These are phyloP conservation scores for Drosophila meridiana DNA, from an alignment of 2,888 invertebrate genomes.

Conservation along the genomic window DNA sequence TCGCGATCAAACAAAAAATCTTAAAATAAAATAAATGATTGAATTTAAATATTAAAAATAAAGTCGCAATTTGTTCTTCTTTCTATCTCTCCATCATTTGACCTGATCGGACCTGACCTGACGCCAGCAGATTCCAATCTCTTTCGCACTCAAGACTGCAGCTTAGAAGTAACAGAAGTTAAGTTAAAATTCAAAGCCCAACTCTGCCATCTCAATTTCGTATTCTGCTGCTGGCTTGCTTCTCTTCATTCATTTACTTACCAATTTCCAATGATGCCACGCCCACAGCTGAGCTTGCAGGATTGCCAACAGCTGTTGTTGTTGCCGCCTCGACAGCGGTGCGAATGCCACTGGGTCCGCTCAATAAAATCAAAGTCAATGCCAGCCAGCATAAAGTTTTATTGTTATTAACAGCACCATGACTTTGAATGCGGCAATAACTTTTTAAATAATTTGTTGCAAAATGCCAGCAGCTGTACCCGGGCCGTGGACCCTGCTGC, in stretches of 20 bases:
- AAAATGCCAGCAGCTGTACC: constrained; percentile 64
- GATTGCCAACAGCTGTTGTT: constrained; percentile 31
- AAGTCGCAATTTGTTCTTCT: too few species aligned
- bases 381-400: constrained; percentile 83
- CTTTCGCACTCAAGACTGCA: neutral
- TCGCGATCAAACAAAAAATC: too few species aligned
- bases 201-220: constrained; percentile 14
- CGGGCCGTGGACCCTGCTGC: constrained; percentile 25
- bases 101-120: too few species aligned
- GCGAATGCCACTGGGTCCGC: constrained; percentile 36
- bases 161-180: neutral
- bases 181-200: neutral
- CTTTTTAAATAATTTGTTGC: constrained; percentile 82
- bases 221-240: neutral
- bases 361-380: constrained; percentile 82
- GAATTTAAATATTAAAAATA: neutral
- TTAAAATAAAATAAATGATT: neutral
- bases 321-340: constrained; percentile 31
- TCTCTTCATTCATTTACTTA: constrained; percentile 58
- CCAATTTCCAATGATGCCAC: constrained; percentile 76
- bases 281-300: constrained; percentile 29
- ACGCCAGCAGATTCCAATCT: too few species aligned
- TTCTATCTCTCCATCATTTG: neutral
- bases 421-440: constrained; percentile 78
- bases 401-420: constrained; percentile 81